Conservation (phyloP, 2,113 vertebrate species). For the Trogon surrucura region DNA sequence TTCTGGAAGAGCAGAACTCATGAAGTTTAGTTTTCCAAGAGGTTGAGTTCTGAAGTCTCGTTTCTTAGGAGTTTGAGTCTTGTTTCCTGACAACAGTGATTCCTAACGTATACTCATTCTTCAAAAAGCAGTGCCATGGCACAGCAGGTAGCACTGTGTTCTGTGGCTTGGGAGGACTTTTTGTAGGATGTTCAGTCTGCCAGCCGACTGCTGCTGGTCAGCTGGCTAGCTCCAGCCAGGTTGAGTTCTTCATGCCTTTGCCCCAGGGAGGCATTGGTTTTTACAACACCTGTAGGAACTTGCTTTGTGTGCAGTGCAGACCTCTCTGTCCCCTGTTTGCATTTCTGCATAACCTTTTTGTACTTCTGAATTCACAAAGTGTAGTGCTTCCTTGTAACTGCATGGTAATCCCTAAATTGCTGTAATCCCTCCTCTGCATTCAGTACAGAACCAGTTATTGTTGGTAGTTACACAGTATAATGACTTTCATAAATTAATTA, state of each 20-base stretch:
- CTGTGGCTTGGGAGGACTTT: not conserved
- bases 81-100: not conserved
- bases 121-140: not conserved
- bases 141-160: not conserved
- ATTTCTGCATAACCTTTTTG: not conserved
- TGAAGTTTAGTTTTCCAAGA: not conserved
- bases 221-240: not conserved
- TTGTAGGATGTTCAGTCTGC: not conserved
- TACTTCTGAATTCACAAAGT: slow-evolving; percentile 46
- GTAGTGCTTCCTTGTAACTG: slow-evolving; percentile 44
- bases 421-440: slow-evolving; percentile 44
- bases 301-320: not conserved
- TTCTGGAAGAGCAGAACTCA: not conserved
- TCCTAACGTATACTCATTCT: not conserved
- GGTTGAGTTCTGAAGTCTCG: not conserved
- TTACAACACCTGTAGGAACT: not conserved
- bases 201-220: not conserved
- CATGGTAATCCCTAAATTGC: slow-evolving; percentile 53
- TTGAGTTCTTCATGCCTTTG: not conserved
- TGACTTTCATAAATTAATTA: slow-evolving; percentile 57
- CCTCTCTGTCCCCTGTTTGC: not conserved
- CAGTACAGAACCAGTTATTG: slow-evolving; percentile 29
- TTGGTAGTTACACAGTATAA: slow-evolving; percentile 28
- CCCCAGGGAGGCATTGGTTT: not conserved
- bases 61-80: not conserved